Evolutionary conservation across 2,113 vertebrate species (phyloP).

Genomic region (Parotia lawesii): DNA sequence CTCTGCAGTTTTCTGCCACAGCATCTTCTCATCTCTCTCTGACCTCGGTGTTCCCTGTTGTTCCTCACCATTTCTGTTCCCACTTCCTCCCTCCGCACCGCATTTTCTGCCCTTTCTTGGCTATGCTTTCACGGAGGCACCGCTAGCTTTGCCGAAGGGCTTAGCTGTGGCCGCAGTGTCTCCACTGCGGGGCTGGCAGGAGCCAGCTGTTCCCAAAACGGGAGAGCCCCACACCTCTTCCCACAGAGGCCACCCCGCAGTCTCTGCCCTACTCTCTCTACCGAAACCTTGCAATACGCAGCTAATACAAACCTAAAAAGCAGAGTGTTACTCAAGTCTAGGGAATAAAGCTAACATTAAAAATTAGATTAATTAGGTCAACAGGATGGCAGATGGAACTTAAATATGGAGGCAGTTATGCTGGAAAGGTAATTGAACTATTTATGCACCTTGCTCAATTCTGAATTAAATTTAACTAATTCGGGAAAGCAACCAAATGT

Average conservation of each 20-base stretch:
- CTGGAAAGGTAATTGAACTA: not conserved
- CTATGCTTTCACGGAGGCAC: not conserved
- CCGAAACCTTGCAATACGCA: rapidly evolving
- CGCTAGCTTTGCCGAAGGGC: not conserved
- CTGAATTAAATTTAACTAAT: not conserved
- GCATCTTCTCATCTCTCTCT: not conserved
- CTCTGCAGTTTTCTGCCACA: not conserved
- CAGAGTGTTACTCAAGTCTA: not conserved
- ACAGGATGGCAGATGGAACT: not conserved
- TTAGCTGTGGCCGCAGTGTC: not conserved
- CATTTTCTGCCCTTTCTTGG: not conserved
- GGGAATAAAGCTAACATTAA: not conserved
- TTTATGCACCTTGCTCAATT: not conserved
- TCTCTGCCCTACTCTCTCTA: not conserved
- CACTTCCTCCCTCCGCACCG: not conserved
- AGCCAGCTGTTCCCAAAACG: not conserved
- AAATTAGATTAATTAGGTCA: not conserved
- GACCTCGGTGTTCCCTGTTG: not conserved
- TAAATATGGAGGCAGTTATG: not conserved
- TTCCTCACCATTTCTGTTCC: not conserved
- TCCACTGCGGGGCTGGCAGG: not conserved
- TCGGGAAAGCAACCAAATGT: not conserved
- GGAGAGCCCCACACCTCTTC: not conserved
- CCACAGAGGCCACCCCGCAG: not conserved
- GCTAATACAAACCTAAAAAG: not conserved